These are phyloP conservation scores for Phalacrocorax brasilianus DNA, from an alignment of 2,113 vertebrate species.

Conservation along the genomic window DNA sequence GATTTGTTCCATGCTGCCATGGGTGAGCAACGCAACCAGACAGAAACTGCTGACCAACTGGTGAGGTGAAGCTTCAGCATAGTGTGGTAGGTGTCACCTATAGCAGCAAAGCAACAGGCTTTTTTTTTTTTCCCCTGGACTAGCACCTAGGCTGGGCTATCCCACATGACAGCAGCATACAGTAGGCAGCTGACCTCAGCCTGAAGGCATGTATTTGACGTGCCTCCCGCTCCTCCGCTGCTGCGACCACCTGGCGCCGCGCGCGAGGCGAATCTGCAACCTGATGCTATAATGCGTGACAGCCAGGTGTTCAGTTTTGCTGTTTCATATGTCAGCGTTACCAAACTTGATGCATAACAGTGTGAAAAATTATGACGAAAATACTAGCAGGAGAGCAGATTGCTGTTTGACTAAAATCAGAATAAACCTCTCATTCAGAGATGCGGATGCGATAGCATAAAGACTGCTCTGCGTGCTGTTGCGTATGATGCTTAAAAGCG, in stretches of 20 bases:
- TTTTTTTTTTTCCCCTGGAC: neutral
- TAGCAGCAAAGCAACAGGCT: accelerated
- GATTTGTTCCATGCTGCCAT: accelerated
- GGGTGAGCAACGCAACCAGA: neutral
- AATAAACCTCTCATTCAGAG: neutral
- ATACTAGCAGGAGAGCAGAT: neutral
- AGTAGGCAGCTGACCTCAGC: conserved; percentile 54
- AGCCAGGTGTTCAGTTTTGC: conserved; percentile 42
- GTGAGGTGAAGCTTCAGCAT: neutral
- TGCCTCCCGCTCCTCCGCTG: neutral
- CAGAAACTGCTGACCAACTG: neutral
- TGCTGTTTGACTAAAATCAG: neutral
- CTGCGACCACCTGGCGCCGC: neutral
- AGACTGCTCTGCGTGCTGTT: neutral
- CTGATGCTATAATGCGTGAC: conserved; percentile 23
- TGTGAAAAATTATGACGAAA: neutral
- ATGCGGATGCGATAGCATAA: neutral
- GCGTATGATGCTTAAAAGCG: neutral
- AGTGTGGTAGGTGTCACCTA: neutral
- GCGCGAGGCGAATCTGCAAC: neutral
- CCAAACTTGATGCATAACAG: neutral
- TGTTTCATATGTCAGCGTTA: neutral
- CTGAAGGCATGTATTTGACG: neutral
- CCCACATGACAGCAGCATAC: neutral
- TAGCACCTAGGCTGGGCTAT: neutral